phyloP scores from a whole-genome alignment of 2,888 invertebrate genomes.

The Diaphora mendica region DNA sequence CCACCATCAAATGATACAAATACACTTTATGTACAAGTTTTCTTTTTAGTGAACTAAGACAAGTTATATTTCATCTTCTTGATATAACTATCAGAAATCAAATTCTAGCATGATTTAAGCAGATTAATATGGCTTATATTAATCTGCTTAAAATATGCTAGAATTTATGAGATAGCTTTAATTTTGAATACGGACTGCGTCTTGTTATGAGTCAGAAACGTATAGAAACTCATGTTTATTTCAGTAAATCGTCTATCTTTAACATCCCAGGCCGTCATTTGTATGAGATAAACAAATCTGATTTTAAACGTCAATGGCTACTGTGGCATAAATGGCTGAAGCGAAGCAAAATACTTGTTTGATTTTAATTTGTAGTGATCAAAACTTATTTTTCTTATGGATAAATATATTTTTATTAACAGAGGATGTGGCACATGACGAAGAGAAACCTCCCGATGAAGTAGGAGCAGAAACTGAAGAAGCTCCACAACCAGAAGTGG shows the following conservation, averaged over 20 bases:
- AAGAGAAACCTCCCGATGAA: constrained; percentile 42
- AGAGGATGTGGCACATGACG: constrained; percentile 14
- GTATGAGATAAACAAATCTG: not conserved
- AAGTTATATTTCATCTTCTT: not conserved
- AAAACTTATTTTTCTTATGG: too few relatives aligned
- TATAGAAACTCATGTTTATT: too few relatives aligned
- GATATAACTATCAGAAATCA: too few relatives aligned
- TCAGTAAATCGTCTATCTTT: not conserved
- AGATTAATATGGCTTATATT: not conserved
- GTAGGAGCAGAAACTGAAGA: constrained; percentile 49
- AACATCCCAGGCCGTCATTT: not conserved
- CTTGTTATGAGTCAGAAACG: not conserved
- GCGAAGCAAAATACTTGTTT: not conserved
- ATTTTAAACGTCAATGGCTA: not conserved
- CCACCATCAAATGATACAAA: not conserved
- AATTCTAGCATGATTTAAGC: too few relatives aligned
- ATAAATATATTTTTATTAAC: not conserved
- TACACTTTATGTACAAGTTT: not conserved
- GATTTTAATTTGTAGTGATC: not conserved
- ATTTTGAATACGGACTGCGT: too few relatives aligned
- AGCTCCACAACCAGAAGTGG: constrained; percentile 64
- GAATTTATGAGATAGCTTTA: not conserved
- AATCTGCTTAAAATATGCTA: not conserved
- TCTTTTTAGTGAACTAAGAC: not conserved
- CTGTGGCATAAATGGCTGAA: not conserved